phyloP scores from a whole-genome alignment of 2,113 vertebrate genomes.

The Heterocephalus glaber region DNA sequence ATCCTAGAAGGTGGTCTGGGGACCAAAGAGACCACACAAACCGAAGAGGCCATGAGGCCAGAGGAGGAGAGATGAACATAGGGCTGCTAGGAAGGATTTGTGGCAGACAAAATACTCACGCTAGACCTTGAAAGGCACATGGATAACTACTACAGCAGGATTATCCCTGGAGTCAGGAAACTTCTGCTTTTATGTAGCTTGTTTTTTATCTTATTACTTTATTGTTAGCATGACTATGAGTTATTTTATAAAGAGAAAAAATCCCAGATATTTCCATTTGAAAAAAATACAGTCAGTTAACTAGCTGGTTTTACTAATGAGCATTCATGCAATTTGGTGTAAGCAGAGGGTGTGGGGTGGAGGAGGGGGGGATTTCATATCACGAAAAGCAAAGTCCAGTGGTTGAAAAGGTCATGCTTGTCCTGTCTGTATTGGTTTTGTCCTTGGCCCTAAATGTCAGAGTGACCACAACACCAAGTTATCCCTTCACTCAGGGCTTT shows the following conservation, averaged over 20 bases:
- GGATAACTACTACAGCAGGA: fast-evolving
- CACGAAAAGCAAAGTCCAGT: background rate
- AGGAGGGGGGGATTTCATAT: fast-evolving
- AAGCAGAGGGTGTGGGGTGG: fast-evolving
- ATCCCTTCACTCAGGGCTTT: background rate
- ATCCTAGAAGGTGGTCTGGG: background rate
- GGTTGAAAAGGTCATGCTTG: fast-evolving
- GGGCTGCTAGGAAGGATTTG: background rate
- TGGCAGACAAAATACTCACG: background rate
- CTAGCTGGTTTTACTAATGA: background rate
- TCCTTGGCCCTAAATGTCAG: background rate
- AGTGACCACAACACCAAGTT: background rate
- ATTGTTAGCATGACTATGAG: background rate
- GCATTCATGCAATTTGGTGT: background rate
- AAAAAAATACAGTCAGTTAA: background rate
- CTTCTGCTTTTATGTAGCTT: background rate
- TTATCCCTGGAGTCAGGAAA: background rate
- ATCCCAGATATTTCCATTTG: background rate
- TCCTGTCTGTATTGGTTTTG: background rate
- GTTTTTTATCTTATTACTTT: background rate
- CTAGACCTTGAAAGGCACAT: fast-evolving
- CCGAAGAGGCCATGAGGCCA: background rate
- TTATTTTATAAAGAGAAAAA: background rate
- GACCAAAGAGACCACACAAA: background rate
- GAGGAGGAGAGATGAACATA: background rate